These are phyloP conservation scores for Marmota monax DNA, from an alignment of 2,113 vertebrate species.

Conservation along the genomic window DNA sequence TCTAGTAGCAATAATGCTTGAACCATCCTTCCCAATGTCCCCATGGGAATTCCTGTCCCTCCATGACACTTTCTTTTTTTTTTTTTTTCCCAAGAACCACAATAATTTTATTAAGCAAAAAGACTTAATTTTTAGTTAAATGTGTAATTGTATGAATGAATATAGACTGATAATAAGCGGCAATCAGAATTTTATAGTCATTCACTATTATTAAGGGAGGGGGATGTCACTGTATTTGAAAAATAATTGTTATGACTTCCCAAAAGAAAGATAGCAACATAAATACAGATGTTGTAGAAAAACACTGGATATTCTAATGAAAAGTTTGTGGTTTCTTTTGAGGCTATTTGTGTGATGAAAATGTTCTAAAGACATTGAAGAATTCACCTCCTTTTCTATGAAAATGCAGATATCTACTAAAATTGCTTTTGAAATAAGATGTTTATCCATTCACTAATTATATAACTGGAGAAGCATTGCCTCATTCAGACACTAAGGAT, in stretches of 20 bases:
- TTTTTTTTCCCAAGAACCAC: conserved; percentile 15
- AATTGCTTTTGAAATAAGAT: conserved; percentile 63
- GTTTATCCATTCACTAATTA: conserved; percentile 57
- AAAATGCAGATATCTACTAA: conserved; percentile 69
- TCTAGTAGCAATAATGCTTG: not conserved
- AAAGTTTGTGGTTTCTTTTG: conserved; percentile 49
- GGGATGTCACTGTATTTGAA: not conserved
- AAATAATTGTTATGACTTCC: conserved; percentile 36
- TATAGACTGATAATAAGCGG: not conserved
- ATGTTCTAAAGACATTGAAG: conserved; percentile 57
- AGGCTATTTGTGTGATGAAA: conserved; percentile 54
- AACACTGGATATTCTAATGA: not conserved
- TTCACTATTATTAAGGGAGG: not conserved
- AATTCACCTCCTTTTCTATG: conserved; percentile 29
- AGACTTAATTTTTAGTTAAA: not conserved
- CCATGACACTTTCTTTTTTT: too few species aligned
- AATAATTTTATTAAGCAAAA: conserved; percentile 1
- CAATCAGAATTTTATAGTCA: not conserved
- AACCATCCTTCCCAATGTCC: not conserved
- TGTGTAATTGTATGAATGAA: not conserved
- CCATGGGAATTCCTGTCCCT: fast-evolving
- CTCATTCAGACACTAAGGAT: conserved; percentile 57
- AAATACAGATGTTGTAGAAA: conserved; percentile 34
- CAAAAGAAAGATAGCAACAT: conserved; percentile 41
- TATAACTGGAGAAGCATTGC: conserved; percentile 55